Percentiles rank a stretch among this genome's conserved stretches.
Evolutionary conservation across 2,888 invertebrate species (phyloP).

Genomic region (Drosophila helvetica): DNA sequence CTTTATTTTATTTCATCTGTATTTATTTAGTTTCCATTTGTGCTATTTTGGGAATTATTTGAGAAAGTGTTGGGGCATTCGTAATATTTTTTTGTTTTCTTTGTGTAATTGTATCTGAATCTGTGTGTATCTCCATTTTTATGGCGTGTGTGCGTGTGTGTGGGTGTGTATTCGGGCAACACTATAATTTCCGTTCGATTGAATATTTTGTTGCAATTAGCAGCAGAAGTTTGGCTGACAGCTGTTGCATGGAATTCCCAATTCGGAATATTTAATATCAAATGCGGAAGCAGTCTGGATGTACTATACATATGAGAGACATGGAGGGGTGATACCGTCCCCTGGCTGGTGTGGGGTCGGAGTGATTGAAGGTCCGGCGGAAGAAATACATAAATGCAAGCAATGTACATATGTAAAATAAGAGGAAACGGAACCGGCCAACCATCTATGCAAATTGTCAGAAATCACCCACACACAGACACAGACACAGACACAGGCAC

Average conservation of each 20-base stretch:
- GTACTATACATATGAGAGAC: not conserved
- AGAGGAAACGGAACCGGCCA: slow-evolving; percentile 24
- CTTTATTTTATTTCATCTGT: too few species aligned
- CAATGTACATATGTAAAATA: slow-evolving; percentile 15
- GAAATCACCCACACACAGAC: slow-evolving; percentile 18
- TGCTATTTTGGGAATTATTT: not conserved
- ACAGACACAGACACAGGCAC: too few species aligned
- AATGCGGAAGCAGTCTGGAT: slow-evolving; percentile 3
- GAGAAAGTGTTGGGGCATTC: too few species aligned
- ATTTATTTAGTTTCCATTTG: not conserved
- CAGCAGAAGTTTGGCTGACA: slow-evolving; percentile 20
- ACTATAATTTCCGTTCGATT: slow-evolving; percentile 18
- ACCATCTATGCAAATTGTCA: slow-evolving; percentile 32
- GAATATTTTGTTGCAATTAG: slow-evolving; percentile 45
- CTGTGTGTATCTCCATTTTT: not conserved
- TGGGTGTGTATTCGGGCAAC: not conserved
- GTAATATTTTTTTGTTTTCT: not conserved
- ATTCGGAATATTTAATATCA: slow-evolving; percentile 19
- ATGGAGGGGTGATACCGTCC: not conserved
- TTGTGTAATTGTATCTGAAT: not conserved
- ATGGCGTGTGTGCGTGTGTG: not conserved
- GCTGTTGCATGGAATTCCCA: slow-evolving; percentile 35
- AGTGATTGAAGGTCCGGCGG: not conserved
- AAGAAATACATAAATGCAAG: slow-evolving; percentile 20
- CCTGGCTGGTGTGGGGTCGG: not conserved